Base-by-base conservation (phyloP, 2,113 vertebrate species). In the Phylloscopus trochiloides region DNA sequence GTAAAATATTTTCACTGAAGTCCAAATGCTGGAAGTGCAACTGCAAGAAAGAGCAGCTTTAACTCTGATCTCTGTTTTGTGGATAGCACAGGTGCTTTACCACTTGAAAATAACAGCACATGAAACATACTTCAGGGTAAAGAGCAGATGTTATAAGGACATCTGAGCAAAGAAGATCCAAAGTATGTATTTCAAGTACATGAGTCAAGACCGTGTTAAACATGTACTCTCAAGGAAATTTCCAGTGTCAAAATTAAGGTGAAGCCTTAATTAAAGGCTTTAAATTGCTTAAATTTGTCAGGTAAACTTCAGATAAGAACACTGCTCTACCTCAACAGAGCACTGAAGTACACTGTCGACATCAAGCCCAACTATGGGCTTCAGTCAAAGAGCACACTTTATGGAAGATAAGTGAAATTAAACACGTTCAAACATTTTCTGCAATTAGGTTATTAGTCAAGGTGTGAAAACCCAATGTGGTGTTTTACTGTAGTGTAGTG, bases 401-500 rank as follows among this genome's bases (percentile, higher is more conserved):
- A 31, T 47, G 14, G 54, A 86, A 59, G 14, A 51, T 36, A 81
- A 55, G 9, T 73, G 32, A 82, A 90, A 76, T 66, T 52, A 83
- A 91, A 58, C 19, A 20, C 3, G 15, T 4, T 1, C 25, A 88
- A 67, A 15, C 24, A 58, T 76, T 58, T n/a, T 58, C 28, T 80
- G 24, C 32, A 48, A 21, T 54, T 80, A 48, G 17, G 14, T 4
- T 52, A 29, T 75, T 65, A 57, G 43, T 48, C 17, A 48, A 75
- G 52, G 26, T 76, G 3, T 62, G 72, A 79, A 48, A 51, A 4
- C 0, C 1, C 24, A 70, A 2, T 1, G 3, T 29, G 10, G 18
- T 90, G n/a, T 31, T 62, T 88, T 88, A 34, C 34, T 34, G 34
- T 81, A 63, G 17, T 54, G 20, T 36, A 52, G 3, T 55, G 15